phyloP scores from a whole-genome alignment of 2,888 invertebrate species.

The Brachyptera putata region DNA sequence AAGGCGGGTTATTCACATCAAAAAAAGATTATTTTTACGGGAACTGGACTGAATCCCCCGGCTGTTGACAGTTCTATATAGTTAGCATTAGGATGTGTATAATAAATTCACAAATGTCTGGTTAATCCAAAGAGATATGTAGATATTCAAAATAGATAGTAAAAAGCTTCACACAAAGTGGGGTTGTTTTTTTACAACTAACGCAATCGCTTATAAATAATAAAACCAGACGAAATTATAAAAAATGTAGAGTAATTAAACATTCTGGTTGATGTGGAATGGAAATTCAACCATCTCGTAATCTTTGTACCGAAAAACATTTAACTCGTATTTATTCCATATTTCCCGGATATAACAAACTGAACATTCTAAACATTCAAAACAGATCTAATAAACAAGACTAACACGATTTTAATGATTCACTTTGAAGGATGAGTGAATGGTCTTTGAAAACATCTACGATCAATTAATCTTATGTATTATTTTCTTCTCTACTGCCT shows the following conservation, averaged over 20 bases:
- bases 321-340: slow-evolving; percentile 24
- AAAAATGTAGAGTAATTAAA: background rate
- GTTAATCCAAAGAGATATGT: too few species aligned
- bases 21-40: background rate
- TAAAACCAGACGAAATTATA: background rate
- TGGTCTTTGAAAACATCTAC: slow-evolving; percentile 18
- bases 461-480: slow-evolving; percentile 27
- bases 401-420: slow-evolving; percentile 26
- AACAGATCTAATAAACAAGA: slow-evolving; percentile 23
- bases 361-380: slow-evolving; percentile 9
- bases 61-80: background rate
- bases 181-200: too few species aligned
- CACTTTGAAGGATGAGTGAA: slow-evolving; percentile 25
- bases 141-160: too few species aligned
- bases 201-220: too few species aligned
- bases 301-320: background rate
- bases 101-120: too few species aligned
- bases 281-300: slow-evolving; percentile 10
- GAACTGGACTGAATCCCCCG: background rate
- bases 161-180: too few species aligned
- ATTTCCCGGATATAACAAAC: background rate
- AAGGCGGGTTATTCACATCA: background rate
- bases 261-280: slow-evolving; percentile 3
- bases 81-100: too few species aligned
- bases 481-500: slow-evolving; percentile 20